Evolutionary conservation across 64 coral and sea anemone genomes (phyloP), one percentile per base, ranked within the genome.

Genomic region (Pachyseris speciosa): DNA sequence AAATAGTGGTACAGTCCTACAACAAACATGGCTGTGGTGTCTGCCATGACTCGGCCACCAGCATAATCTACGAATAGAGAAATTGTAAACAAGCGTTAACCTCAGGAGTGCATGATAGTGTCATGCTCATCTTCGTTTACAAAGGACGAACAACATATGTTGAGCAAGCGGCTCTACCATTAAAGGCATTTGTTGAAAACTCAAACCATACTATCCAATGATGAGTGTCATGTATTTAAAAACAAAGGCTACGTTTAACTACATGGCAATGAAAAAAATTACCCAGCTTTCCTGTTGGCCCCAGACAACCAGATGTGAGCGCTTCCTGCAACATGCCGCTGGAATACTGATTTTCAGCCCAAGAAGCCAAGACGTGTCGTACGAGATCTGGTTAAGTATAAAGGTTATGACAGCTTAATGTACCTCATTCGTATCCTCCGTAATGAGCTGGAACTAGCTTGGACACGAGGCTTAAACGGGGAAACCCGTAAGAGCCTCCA

Each of bases 301-400:
- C 94, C 1, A 96, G 69, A 75, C 94, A 96, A 15, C 94, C 94
- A 77, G 89, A 72, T 29, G 90, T 93, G 12, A 96, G 49, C 9
- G 94, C 90, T 84, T 96, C 94, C 67, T 96, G 84, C 37, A 96
- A 88, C 91, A 92, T 92, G 71, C 94, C 94, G 24, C 88, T 91
- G 22, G 94, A 96, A 37, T 84, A 75, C 39, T 96, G 94, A 79
- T 92, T 89, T 37, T 84, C 91, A 36, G 90, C 91, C 94, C 94
- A 96, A 7, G 94, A 89, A 15, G 43, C 20, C 39, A 96, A 50
- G 32, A 96, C 81, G 53, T 93, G 73, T 60, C 86, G 84, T 9
- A 93, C 94, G 16, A 93, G 63, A 73, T 96, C 94, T 96, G 37
- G 13, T 34, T 31, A 95, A 69, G 10, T 22, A 61, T 27, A 4